Base-by-base conservation (phyloP, 2,888 invertebrate species). In the Ceriagrion tenellum region DNA sequence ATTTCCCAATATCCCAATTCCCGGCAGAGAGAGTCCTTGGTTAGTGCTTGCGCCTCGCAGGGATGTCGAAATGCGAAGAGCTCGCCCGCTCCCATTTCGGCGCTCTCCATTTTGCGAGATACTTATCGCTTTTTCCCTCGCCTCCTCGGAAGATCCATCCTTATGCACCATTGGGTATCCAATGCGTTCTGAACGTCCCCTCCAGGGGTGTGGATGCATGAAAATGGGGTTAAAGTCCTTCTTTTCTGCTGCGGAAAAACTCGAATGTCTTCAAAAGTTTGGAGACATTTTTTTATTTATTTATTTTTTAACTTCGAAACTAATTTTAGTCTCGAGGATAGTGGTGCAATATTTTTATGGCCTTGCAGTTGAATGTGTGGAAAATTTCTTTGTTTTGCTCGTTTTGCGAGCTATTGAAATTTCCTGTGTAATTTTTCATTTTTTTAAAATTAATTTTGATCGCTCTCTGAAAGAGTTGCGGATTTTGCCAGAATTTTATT, bases 1-100 rank as follows among this genome's bases (percentile, higher is more conserved):
- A 69, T 69, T 40, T 93, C 93, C 47, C 93, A 47, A 93, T 93
- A 69, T 69, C 47, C 93, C 56, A 40, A 59, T 93, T 40, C 59
- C 47, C 63, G 8, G 2, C 63, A 30, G 47, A 16, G 47, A 16
- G 10, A 30, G n/a, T 8, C 74, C 30, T 16, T 12, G 13, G 30
- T 2, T 30, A 35, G 47, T 47, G 47, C 74, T 81, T 30, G 30
- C 74, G 74, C 74, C 74, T 81, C 35, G n/a, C 35, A 16, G 35
- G n/a, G 74, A 81, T 18, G 74, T 81, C 74, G 35, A 12, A 3
- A 30, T 10, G 30, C 0, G 74, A 30, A 81, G 13, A 30, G 12
- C 74, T 69, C 47, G 1, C 69, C 12, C 13, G 69, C 10, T n/a
- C 74, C 30, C 10, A 6, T 81, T 81, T 81, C 74, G 30, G 74